Percentiles rank a stretch among this genome's conserved stretches.
Conservation (phyloP, 2,797 vertebrate genomes). For the Hafferia zeledoni region DNA sequence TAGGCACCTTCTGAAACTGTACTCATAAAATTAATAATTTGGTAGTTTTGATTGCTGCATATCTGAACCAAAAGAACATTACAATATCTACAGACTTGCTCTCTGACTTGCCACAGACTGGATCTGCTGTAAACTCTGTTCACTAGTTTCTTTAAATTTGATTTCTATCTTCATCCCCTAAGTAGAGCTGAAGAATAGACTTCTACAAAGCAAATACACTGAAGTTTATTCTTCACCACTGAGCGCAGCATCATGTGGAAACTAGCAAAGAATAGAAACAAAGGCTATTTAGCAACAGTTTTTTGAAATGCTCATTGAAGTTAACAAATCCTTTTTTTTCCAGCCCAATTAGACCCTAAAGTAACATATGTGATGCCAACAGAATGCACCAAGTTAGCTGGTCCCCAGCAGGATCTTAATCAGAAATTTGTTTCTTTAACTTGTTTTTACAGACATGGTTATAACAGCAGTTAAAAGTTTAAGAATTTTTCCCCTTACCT, state of each 20-base stretch:
- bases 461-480: background rate
- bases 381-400: slow-evolving; percentile 41
- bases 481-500: background rate
- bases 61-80: background rate
- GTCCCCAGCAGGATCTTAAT: background rate
- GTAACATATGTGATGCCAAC: background rate
- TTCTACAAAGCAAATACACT: background rate
- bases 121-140: background rate
- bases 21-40: slow-evolving; percentile 3
- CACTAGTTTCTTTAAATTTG: background rate
- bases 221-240: background rate
- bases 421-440: background rate
- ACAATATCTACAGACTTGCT: background rate
- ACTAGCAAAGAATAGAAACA: background rate
- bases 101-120: background rate
- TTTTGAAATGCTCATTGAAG: background rate
- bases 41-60: background rate
- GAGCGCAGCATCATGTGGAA: background rate
- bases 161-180: background rate
- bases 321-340: background rate
- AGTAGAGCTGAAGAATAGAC: background rate
- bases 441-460: background rate
- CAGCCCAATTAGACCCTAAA: background rate
- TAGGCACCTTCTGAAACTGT: slow-evolving; percentile 47
- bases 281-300: background rate